Evolutionary conservation across 2,888 invertebrate species (phyloP).

Genomic region (Bugula neritina): DNA sequence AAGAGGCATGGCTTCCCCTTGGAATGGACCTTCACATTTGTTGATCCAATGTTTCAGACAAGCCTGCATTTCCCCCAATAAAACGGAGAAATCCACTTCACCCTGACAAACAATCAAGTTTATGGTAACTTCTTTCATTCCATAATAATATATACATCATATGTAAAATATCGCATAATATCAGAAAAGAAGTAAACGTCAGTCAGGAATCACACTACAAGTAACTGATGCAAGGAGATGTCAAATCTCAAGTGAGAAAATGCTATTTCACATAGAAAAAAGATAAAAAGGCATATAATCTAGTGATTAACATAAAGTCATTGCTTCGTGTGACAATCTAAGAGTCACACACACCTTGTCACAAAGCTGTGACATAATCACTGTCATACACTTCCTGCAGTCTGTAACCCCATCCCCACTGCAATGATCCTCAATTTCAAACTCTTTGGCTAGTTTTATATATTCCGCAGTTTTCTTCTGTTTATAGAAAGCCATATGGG

Average conservation of each 20-base stretch:
- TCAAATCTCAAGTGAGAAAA: too few relatives aligned
- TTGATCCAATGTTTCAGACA: not conserved
- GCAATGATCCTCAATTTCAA: not conserved
- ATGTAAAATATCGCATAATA: too few relatives aligned
- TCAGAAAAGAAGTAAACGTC: too few relatives aligned
- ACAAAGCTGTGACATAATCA: slow-evolving; percentile 13
- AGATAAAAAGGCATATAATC: too few relatives aligned
- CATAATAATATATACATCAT: too few relatives aligned
- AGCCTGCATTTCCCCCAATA: not conserved
- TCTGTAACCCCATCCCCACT: not conserved
- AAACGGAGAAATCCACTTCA: not conserved
- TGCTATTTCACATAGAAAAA: too few relatives aligned
- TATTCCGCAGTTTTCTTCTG: not conserved
- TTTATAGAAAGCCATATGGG: not conserved
- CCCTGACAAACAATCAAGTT: not conserved
- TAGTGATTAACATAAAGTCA: too few relatives aligned
- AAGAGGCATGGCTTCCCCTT: not conserved
- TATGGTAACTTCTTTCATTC: too few relatives aligned
- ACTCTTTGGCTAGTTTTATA: not conserved
- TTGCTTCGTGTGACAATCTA: too few relatives aligned
- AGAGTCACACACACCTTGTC: not conserved
- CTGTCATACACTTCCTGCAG: slow-evolving; percentile 6
- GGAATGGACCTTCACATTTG: not conserved
- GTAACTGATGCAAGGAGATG: not conserved
- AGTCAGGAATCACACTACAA: not conserved